A percentile compares a stretch with the other conserved stretches of the same genome.
Evolutionary conservation across 2,888 invertebrate species (phyloP).

Genomic region (Cosmia trapezina): DNA sequence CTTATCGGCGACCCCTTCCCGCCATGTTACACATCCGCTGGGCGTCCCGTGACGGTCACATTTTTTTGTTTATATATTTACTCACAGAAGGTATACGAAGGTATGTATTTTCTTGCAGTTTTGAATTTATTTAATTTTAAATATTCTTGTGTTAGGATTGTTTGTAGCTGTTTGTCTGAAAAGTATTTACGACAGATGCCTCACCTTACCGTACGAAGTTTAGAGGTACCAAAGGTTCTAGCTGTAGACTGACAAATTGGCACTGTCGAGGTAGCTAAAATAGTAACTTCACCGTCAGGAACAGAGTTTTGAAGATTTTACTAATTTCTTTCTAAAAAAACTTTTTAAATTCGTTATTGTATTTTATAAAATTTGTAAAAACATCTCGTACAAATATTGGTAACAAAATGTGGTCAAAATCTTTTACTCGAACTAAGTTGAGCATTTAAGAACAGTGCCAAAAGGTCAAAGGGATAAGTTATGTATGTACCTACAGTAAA

Average conservation of each 20-base stretch:
- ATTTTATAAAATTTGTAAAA: slow-evolving; percentile 26
- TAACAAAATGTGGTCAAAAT: slow-evolving; percentile 13
- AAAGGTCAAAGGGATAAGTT: slow-evolving; percentile 20
- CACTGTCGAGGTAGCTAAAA: slow-evolving; percentile 44
- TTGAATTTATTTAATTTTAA: background rate
- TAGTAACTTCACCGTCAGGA: slow-evolving; percentile 24
- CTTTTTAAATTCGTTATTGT: background rate
- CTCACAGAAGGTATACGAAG: background rate
- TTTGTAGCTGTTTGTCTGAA: background rate
- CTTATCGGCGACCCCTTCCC: background rate
- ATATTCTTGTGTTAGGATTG: background rate
- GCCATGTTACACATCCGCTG: background rate
- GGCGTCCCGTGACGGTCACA: background rate
- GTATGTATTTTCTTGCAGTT: background rate
- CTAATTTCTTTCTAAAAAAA: background rate
- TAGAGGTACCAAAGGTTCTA: slow-evolving; percentile 23
- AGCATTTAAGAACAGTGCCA: slow-evolving; percentile 54
- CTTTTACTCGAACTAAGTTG: slow-evolving; percentile 14
- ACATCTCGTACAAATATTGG: slow-evolving; percentile 4
- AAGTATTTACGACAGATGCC: slow-evolving; percentile 30
- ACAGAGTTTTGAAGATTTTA: background rate
- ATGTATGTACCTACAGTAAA: slow-evolving; percentile 74
- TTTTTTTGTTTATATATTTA: background rate
- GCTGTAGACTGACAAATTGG: slow-evolving; percentile 44
- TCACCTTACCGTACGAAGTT: slow-evolving; percentile 6